phyloP scores from a whole-genome alignment of 1,140 invertebrate species.

The Bactericera cockerelli region DNA sequence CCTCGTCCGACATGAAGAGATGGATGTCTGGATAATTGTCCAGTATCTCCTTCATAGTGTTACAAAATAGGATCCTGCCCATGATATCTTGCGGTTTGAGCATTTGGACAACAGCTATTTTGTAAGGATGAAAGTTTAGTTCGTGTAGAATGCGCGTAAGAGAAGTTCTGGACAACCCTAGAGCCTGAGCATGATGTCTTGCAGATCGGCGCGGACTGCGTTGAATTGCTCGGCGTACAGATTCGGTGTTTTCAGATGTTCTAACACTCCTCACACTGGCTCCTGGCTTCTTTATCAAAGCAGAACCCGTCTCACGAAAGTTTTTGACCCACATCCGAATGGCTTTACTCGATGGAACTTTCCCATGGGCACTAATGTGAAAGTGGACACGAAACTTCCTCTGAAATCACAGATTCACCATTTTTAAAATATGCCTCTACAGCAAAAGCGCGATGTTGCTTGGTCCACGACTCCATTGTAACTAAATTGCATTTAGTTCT shows the following conservation, averaged over 20 bases:
- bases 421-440: conserved; percentile 15
- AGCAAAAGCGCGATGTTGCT: conserved; percentile 16
- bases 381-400: conserved; percentile 13
- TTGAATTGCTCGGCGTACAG: conserved; percentile 15
- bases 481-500: conserved; percentile 16
- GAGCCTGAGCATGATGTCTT: conserved; percentile 15
- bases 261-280: conserved; percentile 16
- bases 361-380: conserved; percentile 9
- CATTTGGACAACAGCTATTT: conserved; percentile 16
- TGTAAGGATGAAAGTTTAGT: conserved; percentile 18
- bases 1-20: conserved; percentile 22
- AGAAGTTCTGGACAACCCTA: conserved; percentile 8
- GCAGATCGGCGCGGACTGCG: conserved; percentile 17
- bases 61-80: conserved; percentile 14
- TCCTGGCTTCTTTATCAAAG: conserved; percentile 16
- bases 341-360: conserved; percentile 14
- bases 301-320: conserved; percentile 18
- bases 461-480: conserved; percentile 13
- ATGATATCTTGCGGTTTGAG: conserved; percentile 14
- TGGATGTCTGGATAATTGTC: conserved; percentile 6
- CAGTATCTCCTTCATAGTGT: background rate
- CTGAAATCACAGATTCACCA: conserved; percentile 12
- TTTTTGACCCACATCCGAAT: conserved; percentile 17
- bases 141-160: conserved; percentile 11
- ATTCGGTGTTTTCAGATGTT: conserved; percentile 18